Evolutionary conservation across 2,797 vertebrate species (phyloP), one percentile per base, ranked within the genome.

Genomic region (Eulemur rubriventer): DNA sequence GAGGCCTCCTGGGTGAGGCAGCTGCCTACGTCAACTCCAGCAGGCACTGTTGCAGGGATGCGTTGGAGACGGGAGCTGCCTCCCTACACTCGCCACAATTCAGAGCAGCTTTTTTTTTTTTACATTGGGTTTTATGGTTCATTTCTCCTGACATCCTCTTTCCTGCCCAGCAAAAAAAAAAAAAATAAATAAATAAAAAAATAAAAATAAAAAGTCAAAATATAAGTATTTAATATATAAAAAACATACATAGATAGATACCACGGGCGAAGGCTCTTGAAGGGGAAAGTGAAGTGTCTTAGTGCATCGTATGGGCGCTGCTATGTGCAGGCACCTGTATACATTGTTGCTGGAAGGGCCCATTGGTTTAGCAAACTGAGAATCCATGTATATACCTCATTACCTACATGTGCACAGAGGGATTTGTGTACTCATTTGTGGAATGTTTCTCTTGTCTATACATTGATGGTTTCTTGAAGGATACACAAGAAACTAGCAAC

Each of bases 121-220:
- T 97, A 98, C 98, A 98, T 98, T 97, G 97, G 28, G 91, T 99
- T 98, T 98, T 97, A 98, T 8, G 83, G 97, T 98, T 99, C 97
- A 98, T 98, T 99, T 98, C 98, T 98, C 98, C 97, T 88, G 88
- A 98, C 97, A 96, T 22, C 20, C 12, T 20, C 61, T 14, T 4
- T 91, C 97, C 76, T 0, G 33, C 22, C 6, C 7, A 10, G 24
- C 69, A 30, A 48, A 16, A 96, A 13, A 92, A 33, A 20, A 43
- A 69, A 30, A 41, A 41, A 41, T 41, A 41, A 41, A 41, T 41
- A 41, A 41, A 38, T 38, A 38, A 41, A 41, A 48, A 22, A 97
- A 7, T 7, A 43, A 43, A 43, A 43, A 43, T 41, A 24, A 5
- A 59, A 83, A 46, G n/a, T 24, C 28, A 90, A 85, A 50, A 75